phyloP scores from a whole-genome alignment of 2,888 invertebrate genomes.

The Beris chalybata region DNA sequence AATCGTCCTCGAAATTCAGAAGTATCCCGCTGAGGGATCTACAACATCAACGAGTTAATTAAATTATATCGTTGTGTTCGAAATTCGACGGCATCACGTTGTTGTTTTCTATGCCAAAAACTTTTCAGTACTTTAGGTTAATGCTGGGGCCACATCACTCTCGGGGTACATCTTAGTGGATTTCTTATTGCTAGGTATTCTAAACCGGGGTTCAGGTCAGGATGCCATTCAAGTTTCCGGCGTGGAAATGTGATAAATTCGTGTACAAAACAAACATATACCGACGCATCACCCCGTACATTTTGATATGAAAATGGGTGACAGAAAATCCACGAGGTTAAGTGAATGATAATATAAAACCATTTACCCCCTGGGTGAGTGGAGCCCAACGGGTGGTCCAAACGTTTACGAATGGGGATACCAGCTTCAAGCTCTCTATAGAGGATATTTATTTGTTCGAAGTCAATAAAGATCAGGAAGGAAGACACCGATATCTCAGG shows the following conservation, averaged over 20 bases:
- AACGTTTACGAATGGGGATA: constrained; percentile 22
- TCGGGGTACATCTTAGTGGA: no score
- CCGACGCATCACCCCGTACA: constrained; percentile 14
- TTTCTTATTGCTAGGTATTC: constrained; percentile 22
- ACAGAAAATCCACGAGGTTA: constrained; percentile 30
- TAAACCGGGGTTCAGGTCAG: constrained; percentile 6
- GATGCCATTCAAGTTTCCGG: no score
- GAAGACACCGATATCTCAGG: constrained; percentile 42
- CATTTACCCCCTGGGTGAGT: constrained; percentile 41
- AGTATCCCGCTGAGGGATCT: constrained; percentile 23
- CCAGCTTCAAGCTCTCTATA: constrained; percentile 1
- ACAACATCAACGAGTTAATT: constrained; percentile 28
- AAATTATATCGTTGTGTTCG: constrained; percentile 20
- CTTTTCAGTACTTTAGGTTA: constrained; percentile 1
- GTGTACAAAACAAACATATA: constrained; percentile 17
- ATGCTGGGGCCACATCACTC: no score
- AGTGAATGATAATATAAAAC: constrained; percentile 37
- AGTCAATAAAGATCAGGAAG: constrained; percentile 44
- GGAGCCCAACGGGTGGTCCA: constrained; percentile 40
- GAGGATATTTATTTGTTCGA: constrained; percentile 39
- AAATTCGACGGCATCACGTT: constrained; percentile 9
- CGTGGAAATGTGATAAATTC: constrained; percentile 1
- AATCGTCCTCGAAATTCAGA: not conserved
- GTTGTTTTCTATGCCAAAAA: not conserved
- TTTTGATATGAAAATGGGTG: constrained; percentile 15